These are phyloP conservation scores for Sigmodon hispidus DNA, from an alignment of 2,113 vertebrate genomes.

Conservation along the genomic window DNA sequence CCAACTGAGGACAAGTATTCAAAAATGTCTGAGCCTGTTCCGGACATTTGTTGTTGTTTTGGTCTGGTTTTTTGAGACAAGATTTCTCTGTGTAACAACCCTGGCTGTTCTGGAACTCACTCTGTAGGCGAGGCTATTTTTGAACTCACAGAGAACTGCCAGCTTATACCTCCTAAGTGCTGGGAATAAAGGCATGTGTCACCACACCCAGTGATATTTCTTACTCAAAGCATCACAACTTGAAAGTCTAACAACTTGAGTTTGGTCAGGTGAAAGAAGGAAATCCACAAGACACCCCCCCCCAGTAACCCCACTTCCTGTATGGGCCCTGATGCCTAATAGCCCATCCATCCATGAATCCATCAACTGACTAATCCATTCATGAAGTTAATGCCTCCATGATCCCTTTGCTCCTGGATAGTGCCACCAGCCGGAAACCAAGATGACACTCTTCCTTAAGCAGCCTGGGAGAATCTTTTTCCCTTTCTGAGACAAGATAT, in stretches of 20 bases:
- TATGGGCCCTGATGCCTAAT: background rate
- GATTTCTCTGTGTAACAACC: background rate
- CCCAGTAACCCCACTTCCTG: background rate
- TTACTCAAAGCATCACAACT: background rate
- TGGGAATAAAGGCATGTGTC: no score
- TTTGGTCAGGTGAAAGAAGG: background rate
- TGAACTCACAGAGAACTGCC: background rate
- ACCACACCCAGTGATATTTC: background rate
- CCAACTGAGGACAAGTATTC: background rate
- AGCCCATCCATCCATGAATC: background rate
- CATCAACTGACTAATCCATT: background rate
- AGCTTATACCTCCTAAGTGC: background rate
- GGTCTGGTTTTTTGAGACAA: background rate
- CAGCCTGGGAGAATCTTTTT: background rate
- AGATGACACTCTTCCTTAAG: background rate
- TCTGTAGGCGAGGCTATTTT: background rate
- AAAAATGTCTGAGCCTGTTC: background rate
- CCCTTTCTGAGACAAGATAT: background rate
- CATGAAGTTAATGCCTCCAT: background rate
- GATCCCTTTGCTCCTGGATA: background rate
- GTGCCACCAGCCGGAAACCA: background rate
- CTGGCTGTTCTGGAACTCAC: background rate
- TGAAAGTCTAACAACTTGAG: background rate
- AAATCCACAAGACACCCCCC: background rate
- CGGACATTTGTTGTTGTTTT: background rate